Evolutionary conservation across 2,113 vertebrate genomes (phyloP), one percentile per base, ranked within the genome.

Genomic region (Pachypanchax playfairii): DNA sequence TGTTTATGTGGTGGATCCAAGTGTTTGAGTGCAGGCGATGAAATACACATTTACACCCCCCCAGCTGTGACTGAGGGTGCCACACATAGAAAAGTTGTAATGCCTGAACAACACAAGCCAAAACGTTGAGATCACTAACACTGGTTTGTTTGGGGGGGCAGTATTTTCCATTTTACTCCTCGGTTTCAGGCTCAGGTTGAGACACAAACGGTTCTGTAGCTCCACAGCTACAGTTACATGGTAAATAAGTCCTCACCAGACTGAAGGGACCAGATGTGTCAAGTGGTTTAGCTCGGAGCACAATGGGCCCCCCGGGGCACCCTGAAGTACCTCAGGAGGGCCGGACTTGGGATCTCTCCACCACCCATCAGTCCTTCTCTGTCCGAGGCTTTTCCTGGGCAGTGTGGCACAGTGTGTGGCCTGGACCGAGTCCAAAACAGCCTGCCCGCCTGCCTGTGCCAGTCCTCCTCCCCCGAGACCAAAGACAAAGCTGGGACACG

Each of bases 401-500:
- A 75, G 77, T 43, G 76, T 74, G 79, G 83, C 83, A 77, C 78
- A 80, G 84, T 79, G 73, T 87, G 89, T 86, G 87, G 79, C 85
- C 84, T 92, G 90, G 91, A 83, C 17, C 43, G 2, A 35, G 50
- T 85, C 91, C 91, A 92, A 85, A 78, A 57, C 70, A 71, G 85
- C 80, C 83, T 73, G 82, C 64, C 80, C 70, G 77, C 79, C 86
- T 71, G 48, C 28, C 48, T 51, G 28, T 51, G 48, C 48, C 48
- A 51, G 48, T 3, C 28, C 31, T 60, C 70, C 77, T 82, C 85
- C 83, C 79, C 78, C 67, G 79, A 89, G 88, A 85, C 75, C 58
- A 60, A 55, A 60, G 89, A 92, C 91, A 92, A 91, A 91, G 90
- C 90, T 92, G 90, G 91, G 81, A 75, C 73, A 42, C 24, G 5